Evolutionary conservation across 2,113 vertebrate species (phyloP), one percentile per base, ranked within the genome.

Genomic region (Excalfactoria chinensis): DNA sequence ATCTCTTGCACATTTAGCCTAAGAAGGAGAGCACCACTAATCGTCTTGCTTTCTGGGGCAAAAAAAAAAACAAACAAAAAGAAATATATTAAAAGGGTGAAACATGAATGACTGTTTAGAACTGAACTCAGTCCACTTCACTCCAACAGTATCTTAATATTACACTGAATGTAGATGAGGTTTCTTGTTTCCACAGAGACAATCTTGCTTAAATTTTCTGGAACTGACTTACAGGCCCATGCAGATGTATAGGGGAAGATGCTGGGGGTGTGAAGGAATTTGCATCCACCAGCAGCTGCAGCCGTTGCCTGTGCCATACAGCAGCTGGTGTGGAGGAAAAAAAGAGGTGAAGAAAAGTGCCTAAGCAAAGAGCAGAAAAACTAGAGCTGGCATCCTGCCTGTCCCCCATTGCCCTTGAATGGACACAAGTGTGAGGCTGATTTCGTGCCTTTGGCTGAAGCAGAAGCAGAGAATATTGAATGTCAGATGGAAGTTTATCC

Each of bases 401-500:
- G 55, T 58, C 22, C 22, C 41, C 21, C 32, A 35, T 22, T 35
- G 41, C 14, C n/a, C 43, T 35, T 49, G 46, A 40, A 30, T 8
- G 6, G 46, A 51, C n/a, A 34, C 30, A 1, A 1, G 8, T 60
- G 22, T 46, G 46, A 67, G 76, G 86, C 11, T 70, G 68, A 75
- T 69, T 67, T 76, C 0, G 0, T 69, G 75, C 37, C 71, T 77
- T 37, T 28, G 79, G 78, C 37, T 63, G 56, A 76, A 87, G 55
- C 43, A 88, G 56, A 77, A 81, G 32, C 60, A 81, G 23, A 78
- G 53, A 87, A 62, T 66, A 84, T 81, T 46, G 28, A 84, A 82
- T 84, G 77, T 55, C 84, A 92, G 81, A 73, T 83, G 74, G 60
- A 93, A 73, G 63, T 71, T 96, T 92, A 84, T 79, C 74, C 84